phyloP scores from a whole-genome alignment of 2,888 invertebrate genomes.

The Drosophila kambysellisi region DNA sequence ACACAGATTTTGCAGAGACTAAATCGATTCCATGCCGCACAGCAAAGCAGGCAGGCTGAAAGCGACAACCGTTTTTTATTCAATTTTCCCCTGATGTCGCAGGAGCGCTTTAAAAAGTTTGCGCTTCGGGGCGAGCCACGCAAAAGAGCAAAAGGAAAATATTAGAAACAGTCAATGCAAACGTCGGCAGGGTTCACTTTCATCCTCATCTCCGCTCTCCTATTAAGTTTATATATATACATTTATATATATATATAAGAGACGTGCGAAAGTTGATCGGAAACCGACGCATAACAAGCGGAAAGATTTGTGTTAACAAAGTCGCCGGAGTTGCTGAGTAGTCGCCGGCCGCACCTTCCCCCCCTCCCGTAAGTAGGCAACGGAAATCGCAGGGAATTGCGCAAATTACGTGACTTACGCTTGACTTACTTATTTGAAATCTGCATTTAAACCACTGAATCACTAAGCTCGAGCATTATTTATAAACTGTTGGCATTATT shows the following conservation, averaged over 20 bases:
- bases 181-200: conserved; percentile 18
- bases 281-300: conserved; percentile 77
- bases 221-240: background rate
- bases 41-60: conserved; percentile 23
- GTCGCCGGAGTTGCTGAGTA: conserved; percentile 48
- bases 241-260: background rate
- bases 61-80: conserved; percentile 71
- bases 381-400: conserved; percentile 71
- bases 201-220: conserved; percentile 10
- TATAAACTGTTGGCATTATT: conserved; percentile 72
- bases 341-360: background rate
- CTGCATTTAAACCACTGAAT: conserved; percentile 66
- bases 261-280: conserved; percentile 67
- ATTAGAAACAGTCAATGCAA: conserved; percentile 60
- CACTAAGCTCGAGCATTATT: conserved; percentile 72
- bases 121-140: conserved; percentile 18
- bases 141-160: conserved; percentile 55
- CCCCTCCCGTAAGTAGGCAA: conserved; percentile 54
- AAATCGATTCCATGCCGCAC: conserved; percentile 1
- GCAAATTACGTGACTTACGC: conserved; percentile 75
- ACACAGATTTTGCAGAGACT: conserved; percentile 56
- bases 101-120: conserved; percentile 61
- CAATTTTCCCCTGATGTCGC: conserved; percentile 64
- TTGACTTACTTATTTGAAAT: conserved; percentile 26
- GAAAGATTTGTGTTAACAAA: conserved; percentile 79